Base-by-base conservation (phyloP, 2,888 invertebrate genomes). In the Homarus gammarus region DNA sequence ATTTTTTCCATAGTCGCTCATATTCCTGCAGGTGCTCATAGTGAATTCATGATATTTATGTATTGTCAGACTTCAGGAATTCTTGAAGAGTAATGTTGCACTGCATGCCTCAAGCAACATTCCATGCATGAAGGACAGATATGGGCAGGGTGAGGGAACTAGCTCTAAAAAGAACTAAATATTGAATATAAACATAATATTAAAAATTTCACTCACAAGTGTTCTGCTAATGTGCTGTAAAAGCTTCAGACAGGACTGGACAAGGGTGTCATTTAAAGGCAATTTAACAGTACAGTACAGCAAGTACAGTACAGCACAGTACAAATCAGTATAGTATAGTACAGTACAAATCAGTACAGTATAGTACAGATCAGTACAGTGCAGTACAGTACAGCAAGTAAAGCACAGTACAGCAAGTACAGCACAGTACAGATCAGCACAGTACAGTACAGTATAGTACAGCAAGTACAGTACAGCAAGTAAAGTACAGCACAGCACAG, bases 51-150 rank as follows among this genome's bases (percentile, higher is more conserved):
- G 15, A 33, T 56, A 49, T 10, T 77, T 33, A 27, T 56, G 36
- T 56, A 31, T 10, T 79, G 56, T 38, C 38, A 78, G 31, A n/a
- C n/a, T 33, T 56, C n/a, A n/a, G 36, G 51, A 36, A n/a, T 27
- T 51, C 12, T 77, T 31, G 18, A 78, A 49, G n/a, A 56, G 51
- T 33, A 56, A 79, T 36, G 79, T 44, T 86, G 86, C 86, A 86
- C 86, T 79, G 86, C 86, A 86, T 89, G 82, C 87, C 82, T 78
- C 64, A 89, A 89, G 78, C 88, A 89, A 89, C 88, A 89, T 56
- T 89, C 84, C 88, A 89, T 84, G 78, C 83, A 77, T 51, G 27
- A 86, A 84, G 78, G 88, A 64, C 72, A 82, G 44, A 44, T 44
- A n/a, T 40, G 36, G 40, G 75, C 1, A 56, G 18, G 56, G 56